These are phyloP conservation scores for Sebastes trivittatus DNA, from an alignment of 2,797 vertebrate species.

Conservation along the genomic window DNA sequence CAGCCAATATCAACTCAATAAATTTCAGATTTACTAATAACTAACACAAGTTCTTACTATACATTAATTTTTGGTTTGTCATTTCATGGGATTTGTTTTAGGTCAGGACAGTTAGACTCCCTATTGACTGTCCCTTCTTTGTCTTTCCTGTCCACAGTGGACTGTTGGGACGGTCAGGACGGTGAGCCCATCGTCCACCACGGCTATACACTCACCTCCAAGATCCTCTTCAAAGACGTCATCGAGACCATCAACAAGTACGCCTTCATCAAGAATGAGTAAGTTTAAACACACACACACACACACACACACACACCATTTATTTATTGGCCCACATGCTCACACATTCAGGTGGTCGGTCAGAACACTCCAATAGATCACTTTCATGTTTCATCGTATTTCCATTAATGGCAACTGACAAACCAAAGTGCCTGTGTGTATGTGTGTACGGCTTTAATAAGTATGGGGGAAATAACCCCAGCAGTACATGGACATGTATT, in stretches of 20 bases:
- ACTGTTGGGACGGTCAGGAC: slow-evolving; percentile 98
- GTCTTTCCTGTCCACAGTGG: slow-evolving; percentile 81
- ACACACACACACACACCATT: not conserved
- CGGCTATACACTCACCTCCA: slow-evolving; percentile 97
- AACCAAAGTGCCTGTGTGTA: too few relatives aligned
- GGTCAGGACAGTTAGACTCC: not conserved
- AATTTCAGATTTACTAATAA: not conserved
- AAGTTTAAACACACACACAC: slow-evolving; percentile 60
- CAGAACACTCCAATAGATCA: not conserved
- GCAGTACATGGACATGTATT: not conserved
- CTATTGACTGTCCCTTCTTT: not conserved
- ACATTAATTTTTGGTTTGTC: not conserved
- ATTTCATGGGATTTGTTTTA: not conserved
- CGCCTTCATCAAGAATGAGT: slow-evolving; percentile 94
- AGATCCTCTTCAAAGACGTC: slow-evolving; percentile 98
- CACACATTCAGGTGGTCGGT: not conserved
- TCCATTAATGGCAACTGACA: not conserved
- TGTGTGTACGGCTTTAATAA: not conserved
- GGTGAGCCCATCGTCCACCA: slow-evolving; percentile 98
- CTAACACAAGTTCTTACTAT: not conserved
- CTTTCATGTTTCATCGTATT: not conserved
- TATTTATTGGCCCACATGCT: not conserved
- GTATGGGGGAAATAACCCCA: not conserved
- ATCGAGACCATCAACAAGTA: slow-evolving; percentile 99
- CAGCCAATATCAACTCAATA: not conserved